A percentile compares a stretch with the other conserved stretches of the same genome.
phyloP scores from a whole-genome alignment of 2,113 vertebrate species.

The Meleagris gallopavo region DNA sequence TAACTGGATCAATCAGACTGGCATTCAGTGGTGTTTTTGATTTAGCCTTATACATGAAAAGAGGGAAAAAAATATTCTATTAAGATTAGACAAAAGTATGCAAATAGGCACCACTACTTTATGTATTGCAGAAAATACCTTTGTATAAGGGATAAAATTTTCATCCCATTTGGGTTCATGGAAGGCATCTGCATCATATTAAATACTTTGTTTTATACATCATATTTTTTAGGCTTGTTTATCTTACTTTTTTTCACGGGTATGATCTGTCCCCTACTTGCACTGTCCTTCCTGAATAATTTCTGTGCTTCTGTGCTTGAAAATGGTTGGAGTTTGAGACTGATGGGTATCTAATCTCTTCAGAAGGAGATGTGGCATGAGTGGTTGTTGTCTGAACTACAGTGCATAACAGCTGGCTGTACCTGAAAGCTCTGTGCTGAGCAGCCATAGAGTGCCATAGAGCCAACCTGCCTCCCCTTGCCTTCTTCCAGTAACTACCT shows the following conservation, averaged over 20 bases:
- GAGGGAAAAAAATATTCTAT: not conserved
- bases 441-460: not conserved
- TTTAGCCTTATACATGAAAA: not conserved
- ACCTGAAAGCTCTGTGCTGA: not conserved
- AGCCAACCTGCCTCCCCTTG: rapidly evolving
- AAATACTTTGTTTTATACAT: not conserved
- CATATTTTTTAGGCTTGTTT: not conserved
- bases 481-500: not conserved
- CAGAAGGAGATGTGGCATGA: not conserved
- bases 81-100: not conserved
- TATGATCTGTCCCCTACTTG: not conserved
- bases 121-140: not conserved
- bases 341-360: not conserved
- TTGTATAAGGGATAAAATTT: not conserved
- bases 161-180: not conserved
- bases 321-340: not conserved
- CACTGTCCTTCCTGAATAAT: not conserved
- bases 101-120: not conserved
- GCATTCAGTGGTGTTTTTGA: not conserved
- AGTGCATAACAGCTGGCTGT: rapidly evolving
- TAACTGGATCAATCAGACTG: not conserved
- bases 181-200: not conserved
- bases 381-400: not conserved
- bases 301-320: not conserved
- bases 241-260: not conserved